Evolutionary conservation across 2,888 invertebrate species (phyloP).

Genomic region (Timema cristinae): DNA sequence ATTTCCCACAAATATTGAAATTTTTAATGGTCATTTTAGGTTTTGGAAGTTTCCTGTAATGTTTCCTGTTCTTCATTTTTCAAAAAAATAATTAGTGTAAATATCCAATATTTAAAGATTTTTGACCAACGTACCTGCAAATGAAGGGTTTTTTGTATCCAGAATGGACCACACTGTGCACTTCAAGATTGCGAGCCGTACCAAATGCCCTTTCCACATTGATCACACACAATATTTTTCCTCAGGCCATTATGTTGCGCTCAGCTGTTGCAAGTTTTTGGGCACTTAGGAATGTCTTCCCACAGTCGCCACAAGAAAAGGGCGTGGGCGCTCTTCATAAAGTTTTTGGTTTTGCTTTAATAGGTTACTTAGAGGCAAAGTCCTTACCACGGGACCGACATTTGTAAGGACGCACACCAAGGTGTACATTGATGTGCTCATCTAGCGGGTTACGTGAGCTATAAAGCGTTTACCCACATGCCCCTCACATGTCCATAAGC

Average conservation of each 20-base stretch:
- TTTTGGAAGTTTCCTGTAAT: too few species aligned
- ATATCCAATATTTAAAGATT: too few species aligned
- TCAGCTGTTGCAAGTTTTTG: slow-evolving; percentile 71
- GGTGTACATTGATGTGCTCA: slow-evolving; percentile 70
- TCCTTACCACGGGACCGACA: slow-evolving; percentile 65
- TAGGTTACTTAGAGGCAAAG: slow-evolving; percentile 77
- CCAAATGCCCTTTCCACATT: slow-evolving; percentile 71
- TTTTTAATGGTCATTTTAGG: too few species aligned
- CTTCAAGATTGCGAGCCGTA: slow-evolving; percentile 70
- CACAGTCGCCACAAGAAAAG: slow-evolving; percentile 64
- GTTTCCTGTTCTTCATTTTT: too few species aligned
- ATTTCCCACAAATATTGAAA: too few species aligned
- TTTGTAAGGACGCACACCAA: slow-evolving; percentile 61
- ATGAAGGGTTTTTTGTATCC: slow-evolving; percentile 67
- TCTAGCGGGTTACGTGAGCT: slow-evolving; percentile 63
- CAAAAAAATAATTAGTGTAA: too few species aligned
- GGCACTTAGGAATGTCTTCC: slow-evolving; percentile 69
- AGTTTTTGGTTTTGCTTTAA: slow-evolving; percentile 74
- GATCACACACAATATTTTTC: slow-evolving; percentile 62
- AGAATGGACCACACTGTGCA: slow-evolving; percentile 75
- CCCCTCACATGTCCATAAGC: slow-evolving; percentile 60
- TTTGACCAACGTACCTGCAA: slow-evolving; percentile 43
- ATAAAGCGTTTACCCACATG: slow-evolving; percentile 65
- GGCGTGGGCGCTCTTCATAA: slow-evolving; percentile 63
- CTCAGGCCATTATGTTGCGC: slow-evolving; percentile 66